Conservation (phyloP, 2,797 vertebrate genomes). For the Trachops cirrhosus region DNA sequence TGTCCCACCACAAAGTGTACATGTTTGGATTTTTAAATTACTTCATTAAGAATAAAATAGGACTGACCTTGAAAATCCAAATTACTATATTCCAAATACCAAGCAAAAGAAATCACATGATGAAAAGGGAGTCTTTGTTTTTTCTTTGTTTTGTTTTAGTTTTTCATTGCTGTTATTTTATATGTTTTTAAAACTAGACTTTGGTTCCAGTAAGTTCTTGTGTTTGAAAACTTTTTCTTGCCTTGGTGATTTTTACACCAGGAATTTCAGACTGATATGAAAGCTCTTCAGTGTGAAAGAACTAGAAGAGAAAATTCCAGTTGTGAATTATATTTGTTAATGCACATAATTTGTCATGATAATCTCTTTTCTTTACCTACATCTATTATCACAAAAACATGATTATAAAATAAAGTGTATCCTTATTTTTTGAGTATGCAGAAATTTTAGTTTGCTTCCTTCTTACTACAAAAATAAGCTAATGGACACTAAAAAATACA, state of each 20-base stretch:
- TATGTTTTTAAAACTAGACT: constrained; percentile 1
- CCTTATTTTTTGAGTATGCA: neutral
- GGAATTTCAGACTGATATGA: neutral
- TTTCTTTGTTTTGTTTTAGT: neutral
- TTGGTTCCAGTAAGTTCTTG: constrained; percentile 15
- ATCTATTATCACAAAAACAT: neutral
- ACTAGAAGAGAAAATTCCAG: neutral
- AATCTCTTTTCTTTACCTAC: neutral
- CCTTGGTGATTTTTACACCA: constrained; percentile 14
- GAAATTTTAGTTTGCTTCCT: neutral
- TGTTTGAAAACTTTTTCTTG: neutral
- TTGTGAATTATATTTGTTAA: neutral
- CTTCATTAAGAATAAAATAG: constrained; percentile 66
- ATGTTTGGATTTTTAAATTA: constrained; percentile 66
- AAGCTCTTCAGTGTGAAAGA: neutral
- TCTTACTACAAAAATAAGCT: neutral
- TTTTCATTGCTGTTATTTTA: neutral
- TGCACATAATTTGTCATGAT: neutral
- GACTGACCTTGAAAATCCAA: constrained; percentile 62
- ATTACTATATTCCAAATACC: neutral
- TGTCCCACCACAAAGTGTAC: constrained; percentile 67
- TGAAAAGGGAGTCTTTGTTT: neutral
- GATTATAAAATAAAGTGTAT: neutral
- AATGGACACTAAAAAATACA: neutral
- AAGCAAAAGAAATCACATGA: neutral